Evolutionary conservation across 2,888 invertebrate species (phyloP).

Genomic region (Rambutsinella grinnellia): DNA sequence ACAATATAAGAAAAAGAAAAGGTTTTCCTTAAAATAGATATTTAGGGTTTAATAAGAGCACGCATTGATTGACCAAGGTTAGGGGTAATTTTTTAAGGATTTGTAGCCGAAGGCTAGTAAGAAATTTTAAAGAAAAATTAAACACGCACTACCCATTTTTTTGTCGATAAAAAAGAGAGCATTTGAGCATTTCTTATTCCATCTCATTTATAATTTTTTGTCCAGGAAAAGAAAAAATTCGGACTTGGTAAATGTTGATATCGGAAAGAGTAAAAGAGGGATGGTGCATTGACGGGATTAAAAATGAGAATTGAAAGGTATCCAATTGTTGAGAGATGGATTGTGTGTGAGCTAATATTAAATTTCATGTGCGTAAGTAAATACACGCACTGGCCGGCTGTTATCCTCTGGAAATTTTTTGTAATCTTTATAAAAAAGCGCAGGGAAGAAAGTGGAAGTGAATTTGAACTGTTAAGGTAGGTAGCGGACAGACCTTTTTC

Average conservation of each 20-base stretch:
- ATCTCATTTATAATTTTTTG: no score
- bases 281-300: no score
- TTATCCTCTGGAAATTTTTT: no score
- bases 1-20: not conserved
- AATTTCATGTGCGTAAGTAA: no score
- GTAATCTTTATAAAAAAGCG: no score
- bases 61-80: constrained; percentile 47
- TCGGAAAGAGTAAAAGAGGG: no score
- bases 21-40: no score
- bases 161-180: not conserved
- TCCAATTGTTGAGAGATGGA: no score
- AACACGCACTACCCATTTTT: not conserved
- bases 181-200: no score
- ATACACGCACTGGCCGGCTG: constrained; percentile 46
- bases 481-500: not conserved
- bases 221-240: not conserved
- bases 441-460: constrained; percentile 10
- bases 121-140: not conserved
- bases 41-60: no score
- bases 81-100: constrained; percentile 20
- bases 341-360: no score
- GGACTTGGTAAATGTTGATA: not conserved
- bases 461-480: not conserved
- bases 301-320: no score
- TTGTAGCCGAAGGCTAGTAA: constrained; percentile 37